phyloP scores from a whole-genome alignment of 2,888 invertebrate genomes.

The Mesorhabditis spiculigera region DNA sequence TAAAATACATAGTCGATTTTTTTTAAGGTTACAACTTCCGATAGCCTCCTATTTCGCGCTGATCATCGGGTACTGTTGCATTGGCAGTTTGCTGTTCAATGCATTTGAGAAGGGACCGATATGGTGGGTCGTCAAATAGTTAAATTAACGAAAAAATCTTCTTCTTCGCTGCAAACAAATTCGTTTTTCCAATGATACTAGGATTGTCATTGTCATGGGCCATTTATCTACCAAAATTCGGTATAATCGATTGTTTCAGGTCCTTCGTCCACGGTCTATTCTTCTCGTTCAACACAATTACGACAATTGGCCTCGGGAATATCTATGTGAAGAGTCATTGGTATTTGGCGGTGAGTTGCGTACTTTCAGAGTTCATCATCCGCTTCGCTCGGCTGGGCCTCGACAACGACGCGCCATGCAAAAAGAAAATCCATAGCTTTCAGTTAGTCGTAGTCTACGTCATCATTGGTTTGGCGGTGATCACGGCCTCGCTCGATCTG shows the following conservation, averaged over 20 bases:
- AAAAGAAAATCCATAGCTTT: background rate
- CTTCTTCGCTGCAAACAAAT: too few relatives aligned
- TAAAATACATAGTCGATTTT: slow-evolving; percentile 22
- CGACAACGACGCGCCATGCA: background rate
- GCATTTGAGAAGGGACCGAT: slow-evolving; percentile 54
- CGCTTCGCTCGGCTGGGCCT: background rate
- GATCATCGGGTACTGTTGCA: slow-evolving; percentile 57
- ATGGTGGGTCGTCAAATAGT: slow-evolving; percentile 32
- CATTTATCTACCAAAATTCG: too few relatives aligned
- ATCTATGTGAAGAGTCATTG: slow-evolving; percentile 52
- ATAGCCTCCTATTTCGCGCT: slow-evolving; percentile 58
- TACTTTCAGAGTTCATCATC: background rate
- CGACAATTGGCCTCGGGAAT: slow-evolving; percentile 58
- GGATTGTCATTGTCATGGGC: too few relatives aligned
- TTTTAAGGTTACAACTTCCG: slow-evolving; percentile 52
- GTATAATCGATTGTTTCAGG: slow-evolving; percentile 29
- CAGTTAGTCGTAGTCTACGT: slow-evolving; percentile 58
- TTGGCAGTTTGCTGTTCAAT: slow-evolving; percentile 55
- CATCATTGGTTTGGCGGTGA: slow-evolving; percentile 58
- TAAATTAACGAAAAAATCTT: background rate
- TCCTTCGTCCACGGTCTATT: slow-evolving; percentile 58
- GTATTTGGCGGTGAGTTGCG: slow-evolving; percentile 41
- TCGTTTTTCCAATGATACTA: too few relatives aligned
- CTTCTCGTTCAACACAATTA: slow-evolving; percentile 59
- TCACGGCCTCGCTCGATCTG: slow-evolving; percentile 57